Conservation (phyloP, 2,888 invertebrate species). For the Pyrochroa serraticornis region DNA sequence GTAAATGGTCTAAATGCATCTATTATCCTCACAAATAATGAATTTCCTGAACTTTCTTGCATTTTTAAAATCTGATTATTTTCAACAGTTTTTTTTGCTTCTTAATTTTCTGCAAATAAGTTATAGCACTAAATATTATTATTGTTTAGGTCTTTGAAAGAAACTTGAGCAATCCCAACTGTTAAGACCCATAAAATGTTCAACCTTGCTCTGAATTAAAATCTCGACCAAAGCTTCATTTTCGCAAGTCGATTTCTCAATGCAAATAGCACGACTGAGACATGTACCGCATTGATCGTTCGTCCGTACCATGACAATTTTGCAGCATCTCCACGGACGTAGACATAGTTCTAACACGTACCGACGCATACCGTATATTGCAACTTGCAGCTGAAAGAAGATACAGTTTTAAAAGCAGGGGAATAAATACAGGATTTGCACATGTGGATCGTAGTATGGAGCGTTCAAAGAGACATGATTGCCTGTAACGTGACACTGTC, state of each 20-base stretch:
- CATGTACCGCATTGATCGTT: constrained; percentile 6
- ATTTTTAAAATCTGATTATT: background rate
- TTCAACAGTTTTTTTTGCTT: background rate
- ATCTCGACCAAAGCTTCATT: constrained; percentile 35
- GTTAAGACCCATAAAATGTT: constrained; percentile 8
- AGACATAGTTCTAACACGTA: constrained; percentile 32
- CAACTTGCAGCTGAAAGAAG: constrained; percentile 50
- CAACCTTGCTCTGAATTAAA: constrained; percentile 43
- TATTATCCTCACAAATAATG: background rate
- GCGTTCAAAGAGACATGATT: constrained; percentile 32
- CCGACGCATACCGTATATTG: constrained; percentile 43
- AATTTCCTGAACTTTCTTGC: constrained; percentile 3
- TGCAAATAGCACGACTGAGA: constrained; percentile 37
- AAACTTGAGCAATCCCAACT: background rate
- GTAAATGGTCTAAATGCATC: constrained; percentile 26
- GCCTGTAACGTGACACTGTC: constrained; percentile 19
- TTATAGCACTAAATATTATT: background rate
- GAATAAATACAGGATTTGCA: constrained; percentile 53
- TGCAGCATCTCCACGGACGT: constrained; percentile 34
- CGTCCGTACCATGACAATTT: constrained; percentile 38
- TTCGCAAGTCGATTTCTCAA: constrained; percentile 40
- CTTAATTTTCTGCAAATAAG: background rate
- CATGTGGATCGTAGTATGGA: constrained; percentile 48
- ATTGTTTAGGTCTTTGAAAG: background rate
- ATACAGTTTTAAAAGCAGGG: constrained; percentile 49